phyloP scores from a whole-genome alignment of 2,888 invertebrate genomes.

The Patella pellucida region DNA sequence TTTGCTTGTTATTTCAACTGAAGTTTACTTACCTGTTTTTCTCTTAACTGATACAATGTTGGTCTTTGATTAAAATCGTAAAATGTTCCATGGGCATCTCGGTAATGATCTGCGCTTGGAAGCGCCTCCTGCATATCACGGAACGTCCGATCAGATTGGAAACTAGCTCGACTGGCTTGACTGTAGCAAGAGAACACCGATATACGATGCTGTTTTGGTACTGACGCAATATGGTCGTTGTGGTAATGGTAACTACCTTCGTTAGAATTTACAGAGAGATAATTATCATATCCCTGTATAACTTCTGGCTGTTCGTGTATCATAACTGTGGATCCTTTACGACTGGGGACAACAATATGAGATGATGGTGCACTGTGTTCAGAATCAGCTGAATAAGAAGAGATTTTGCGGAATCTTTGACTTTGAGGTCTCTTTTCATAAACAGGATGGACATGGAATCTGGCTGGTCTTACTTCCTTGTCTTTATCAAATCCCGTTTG shows the following conservation, averaged over 20 bases:
- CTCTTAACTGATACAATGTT: conserved; percentile 69
- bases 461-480: neutral
- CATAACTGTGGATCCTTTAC: conserved; percentile 27
- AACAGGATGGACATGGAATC: neutral
- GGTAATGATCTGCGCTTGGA: conserved; percentile 86
- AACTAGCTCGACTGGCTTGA: conserved; percentile 18
- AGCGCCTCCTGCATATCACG: conserved; percentile 81
- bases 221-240: conserved; percentile 4
- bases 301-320: conserved; percentile 29
- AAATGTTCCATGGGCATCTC: conserved; percentile 61
- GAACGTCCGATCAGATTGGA: conserved; percentile 33
- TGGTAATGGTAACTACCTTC: neutral
- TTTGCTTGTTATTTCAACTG: no score
- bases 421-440: neutral
- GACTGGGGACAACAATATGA: conserved; percentile 17
- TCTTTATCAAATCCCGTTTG: neutral
- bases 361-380: conserved; percentile 3
- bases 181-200: conserved; percentile 29
- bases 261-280: conserved; percentile 14
- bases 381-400: conserved; percentile 13
- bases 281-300: conserved; percentile 17
- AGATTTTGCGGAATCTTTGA: conserved; percentile 1
- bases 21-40: conserved; percentile 48
- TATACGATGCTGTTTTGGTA: conserved; percentile 17
- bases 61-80: conserved; percentile 57